Conservation (phyloP, 2,888 invertebrate genomes). For the Meteorus colon region DNA sequence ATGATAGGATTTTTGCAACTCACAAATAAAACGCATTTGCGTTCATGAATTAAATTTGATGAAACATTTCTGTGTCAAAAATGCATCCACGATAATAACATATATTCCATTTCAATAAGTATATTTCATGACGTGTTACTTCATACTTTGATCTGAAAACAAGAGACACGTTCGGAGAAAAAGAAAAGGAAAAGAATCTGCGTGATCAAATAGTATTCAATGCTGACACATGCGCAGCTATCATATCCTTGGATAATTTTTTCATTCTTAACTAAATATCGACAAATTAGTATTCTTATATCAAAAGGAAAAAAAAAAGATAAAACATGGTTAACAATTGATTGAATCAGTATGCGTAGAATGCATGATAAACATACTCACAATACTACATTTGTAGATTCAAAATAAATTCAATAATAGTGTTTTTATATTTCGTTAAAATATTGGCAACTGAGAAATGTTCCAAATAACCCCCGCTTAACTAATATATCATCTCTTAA, state of each 20-base stretch:
- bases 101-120: neutral
- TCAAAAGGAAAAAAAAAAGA: neutral
- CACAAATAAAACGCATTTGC: neutral
- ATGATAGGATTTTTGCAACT: neutral
- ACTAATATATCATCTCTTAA: neutral
- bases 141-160: slow-evolving; percentile 16
- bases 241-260: slow-evolving; percentile 9
- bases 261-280: neutral
- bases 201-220: neutral
- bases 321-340: neutral
- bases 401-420: slow-evolving; percentile 3
- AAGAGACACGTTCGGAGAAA: neutral
- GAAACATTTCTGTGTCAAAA: neutral
- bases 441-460: slow-evolving; percentile 5
- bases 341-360: neutral
- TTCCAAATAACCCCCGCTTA: neutral
- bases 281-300: slow-evolving; percentile 12
- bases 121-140: neutral
- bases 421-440: neutral
- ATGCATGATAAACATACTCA: neutral
- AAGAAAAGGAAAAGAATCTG: neutral
- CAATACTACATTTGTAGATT: neutral
- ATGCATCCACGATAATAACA: neutral
- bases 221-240: neutral
- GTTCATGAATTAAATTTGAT: neutral